Conservation (phyloP, 2,797 vertebrate species). For the Tinamus major region DNA sequence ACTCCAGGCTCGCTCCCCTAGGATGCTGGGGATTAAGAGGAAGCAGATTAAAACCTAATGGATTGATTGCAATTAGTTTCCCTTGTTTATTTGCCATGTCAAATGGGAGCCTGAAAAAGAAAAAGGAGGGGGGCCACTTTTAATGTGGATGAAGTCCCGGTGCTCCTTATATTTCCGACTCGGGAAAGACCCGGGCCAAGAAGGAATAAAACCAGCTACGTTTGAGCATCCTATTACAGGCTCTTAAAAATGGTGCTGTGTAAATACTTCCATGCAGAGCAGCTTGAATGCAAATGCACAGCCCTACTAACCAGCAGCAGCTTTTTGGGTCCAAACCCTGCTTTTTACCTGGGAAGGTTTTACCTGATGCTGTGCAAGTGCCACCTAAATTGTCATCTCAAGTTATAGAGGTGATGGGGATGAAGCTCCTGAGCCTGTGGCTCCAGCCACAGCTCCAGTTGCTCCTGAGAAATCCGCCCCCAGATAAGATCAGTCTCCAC, state of each 20-base stretch:
- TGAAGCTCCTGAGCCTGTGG: no score
- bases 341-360: background rate
- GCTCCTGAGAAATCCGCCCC: background rate
- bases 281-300: rapidly evolving
- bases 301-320: rapidly evolving
- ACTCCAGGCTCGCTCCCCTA: background rate
- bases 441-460: no score
- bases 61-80: constrained; percentile 43
- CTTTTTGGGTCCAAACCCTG: background rate
- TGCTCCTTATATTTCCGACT: background rate
- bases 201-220: background rate
- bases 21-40: constrained; percentile 49
- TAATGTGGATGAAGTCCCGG: background rate
- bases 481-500: background rate
- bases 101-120: background rate
- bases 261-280: background rate
- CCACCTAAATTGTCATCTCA: no score
- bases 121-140: background rate
- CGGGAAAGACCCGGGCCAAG: background rate
- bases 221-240: background rate
- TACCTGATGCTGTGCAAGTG: no score
- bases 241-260: background rate
- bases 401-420: no score
- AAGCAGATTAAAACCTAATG: constrained; percentile 59
- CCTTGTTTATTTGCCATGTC: constrained; percentile 1